Base-by-base conservation (phyloP, 2,113 vertebrate species). In the Anolis carolinensis region DNA sequence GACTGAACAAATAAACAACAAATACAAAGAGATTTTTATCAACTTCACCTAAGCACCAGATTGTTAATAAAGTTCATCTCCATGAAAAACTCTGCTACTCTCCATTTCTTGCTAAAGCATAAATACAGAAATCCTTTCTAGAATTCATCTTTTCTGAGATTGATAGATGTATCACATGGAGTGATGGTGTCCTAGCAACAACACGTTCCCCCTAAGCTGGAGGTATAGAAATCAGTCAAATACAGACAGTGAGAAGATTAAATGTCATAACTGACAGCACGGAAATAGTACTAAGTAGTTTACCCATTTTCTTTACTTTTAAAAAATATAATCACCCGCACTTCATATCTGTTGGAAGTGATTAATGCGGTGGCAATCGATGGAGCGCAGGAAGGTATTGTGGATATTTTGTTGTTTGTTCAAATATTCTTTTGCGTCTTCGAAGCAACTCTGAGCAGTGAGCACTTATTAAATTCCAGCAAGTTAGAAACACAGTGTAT, bases 181-280 rank as follows among this genome's bases (percentile, higher is more conserved):
- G 67, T 71, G 82, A 81, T 87, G 79, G 93, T 94, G 92, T 93
- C 93, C 85, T 95, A 95, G 95, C 93, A 95, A 95, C 93, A 85
- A 84, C 83, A 88, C 87, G 92, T 77, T 93, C 89, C 90, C 76
- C 71, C 75, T 90, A 93, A 94, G 89, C 73, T 90, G 83, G 77
- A 84, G 85, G 88, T 94, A 91, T 83, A 91, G 90, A 92, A 95
- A 95, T 95, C 91, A 92, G 89, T 94, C 87, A 91, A 92, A 94
- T 90, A 90, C 90, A 89, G 92, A 86, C 86, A 92, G 76, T 88
- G 91, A 93, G 93, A 92, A 93, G 91, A 95, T 90, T 93, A 95
- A 95, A 94, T 92, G 92, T 91, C 88, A 84, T 90, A 94, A 94
- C 88, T 90, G 93, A 92, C 85, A 92, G 90, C 71, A 83, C 89